Evolutionary conservation across 2,888 invertebrate genomes (phyloP).

Genomic region (Plemyria rubiginata): DNA sequence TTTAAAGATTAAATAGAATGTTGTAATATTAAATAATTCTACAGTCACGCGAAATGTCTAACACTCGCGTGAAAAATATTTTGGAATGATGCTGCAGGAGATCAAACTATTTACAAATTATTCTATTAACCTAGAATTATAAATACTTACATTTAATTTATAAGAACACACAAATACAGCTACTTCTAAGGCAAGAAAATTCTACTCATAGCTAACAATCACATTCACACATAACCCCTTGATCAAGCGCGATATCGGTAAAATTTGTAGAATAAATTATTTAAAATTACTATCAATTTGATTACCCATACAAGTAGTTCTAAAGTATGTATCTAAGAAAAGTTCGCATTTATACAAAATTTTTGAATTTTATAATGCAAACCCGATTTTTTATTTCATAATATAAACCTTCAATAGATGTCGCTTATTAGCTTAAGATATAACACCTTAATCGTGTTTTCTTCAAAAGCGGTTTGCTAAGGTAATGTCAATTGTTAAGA

Average conservation of each 20-base stretch:
- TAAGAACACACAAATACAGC: constrained; percentile 15
- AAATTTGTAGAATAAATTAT: no score
- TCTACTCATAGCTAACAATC: not conserved
- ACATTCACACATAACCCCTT: constrained; percentile 2
- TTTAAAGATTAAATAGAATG: constrained; percentile 1
- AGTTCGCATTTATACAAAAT: no score
- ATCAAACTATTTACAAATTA: constrained; percentile 57
- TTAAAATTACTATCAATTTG: no score
- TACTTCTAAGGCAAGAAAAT: not conserved
- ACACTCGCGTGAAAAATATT: constrained; percentile 58
- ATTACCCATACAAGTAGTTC: no score
- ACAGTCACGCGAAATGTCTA: constrained; percentile 56
- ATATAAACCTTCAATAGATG: no score
- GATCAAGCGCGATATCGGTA: not conserved
- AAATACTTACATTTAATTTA: constrained; percentile 17
- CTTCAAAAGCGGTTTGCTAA: no score
- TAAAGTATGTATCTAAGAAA: no score
- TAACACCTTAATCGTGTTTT: no score
- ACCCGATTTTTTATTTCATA: no score
- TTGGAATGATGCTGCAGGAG: constrained; percentile 82
- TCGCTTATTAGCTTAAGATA: no score
- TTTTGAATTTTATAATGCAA: no score
- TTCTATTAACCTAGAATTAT: constrained; percentile 30
- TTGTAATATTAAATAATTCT: not conserved
- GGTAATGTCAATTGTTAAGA: no score